A percentile compares a stretch with the other conserved stretches of the same genome.
Evolutionary conservation across 2,888 invertebrate species (phyloP).

Genomic region (Nesidiocoris tenuis): DNA sequence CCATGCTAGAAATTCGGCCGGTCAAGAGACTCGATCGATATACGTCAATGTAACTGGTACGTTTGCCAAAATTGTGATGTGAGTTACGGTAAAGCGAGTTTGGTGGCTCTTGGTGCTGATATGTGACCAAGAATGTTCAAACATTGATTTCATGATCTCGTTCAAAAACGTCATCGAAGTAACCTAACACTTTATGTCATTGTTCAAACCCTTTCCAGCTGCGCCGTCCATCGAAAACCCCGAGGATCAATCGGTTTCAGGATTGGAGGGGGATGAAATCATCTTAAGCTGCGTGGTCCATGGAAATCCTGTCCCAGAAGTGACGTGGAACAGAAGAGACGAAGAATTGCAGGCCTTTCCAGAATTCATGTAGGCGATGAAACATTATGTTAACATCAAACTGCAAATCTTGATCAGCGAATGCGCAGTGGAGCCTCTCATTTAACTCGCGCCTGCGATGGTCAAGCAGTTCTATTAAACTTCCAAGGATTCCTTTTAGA

Average conservation of each 20-base stretch:
- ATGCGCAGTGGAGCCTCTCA: background rate
- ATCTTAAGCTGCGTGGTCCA: constrained; percentile 60
- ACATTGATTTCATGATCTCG: too few species aligned
- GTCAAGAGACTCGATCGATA: constrained; percentile 52
- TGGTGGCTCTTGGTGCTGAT: too few species aligned
- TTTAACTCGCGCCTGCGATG: too few species aligned
- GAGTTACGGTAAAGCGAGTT: too few species aligned
- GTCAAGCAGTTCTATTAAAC: background rate
- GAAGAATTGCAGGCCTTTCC: constrained; percentile 11
- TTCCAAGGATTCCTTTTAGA: background rate
- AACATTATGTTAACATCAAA: background rate
- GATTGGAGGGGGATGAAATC: constrained; percentile 13
- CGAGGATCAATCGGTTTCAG: constrained; percentile 16
- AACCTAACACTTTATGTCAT: too few species aligned
- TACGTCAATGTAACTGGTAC: constrained; percentile 31
- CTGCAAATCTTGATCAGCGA: background rate
- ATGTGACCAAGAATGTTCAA: too few species aligned
- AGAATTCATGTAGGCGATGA: constrained; percentile 12
- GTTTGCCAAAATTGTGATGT: too few species aligned
- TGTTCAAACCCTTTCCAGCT: too few species aligned
- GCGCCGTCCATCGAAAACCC: constrained; percentile 14
- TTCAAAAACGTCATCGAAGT: too few species aligned
- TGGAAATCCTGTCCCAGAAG: constrained; percentile 62
- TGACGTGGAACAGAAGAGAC: constrained; percentile 63
- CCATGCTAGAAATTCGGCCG: constrained; percentile 61